Conservation (phyloP, 2,113 vertebrate species). For the Nothobranchius furzeri region DNA sequence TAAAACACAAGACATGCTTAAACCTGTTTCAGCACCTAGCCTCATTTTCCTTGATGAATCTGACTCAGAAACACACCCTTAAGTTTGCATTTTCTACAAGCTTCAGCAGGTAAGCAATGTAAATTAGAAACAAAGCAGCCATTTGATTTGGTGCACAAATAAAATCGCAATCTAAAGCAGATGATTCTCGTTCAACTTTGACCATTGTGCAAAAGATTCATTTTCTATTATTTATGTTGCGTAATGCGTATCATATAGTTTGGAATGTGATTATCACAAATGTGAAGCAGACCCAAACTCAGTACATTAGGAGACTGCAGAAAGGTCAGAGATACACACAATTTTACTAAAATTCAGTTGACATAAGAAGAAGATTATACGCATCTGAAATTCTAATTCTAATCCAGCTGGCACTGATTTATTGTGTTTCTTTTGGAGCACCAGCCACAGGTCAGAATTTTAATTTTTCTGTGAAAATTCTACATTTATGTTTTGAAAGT, state of each 20-base stretch:
- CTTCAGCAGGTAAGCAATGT: neutral
- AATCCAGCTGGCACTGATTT: neutral
- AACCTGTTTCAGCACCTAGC: too few relatives aligned
- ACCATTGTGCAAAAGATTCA: conserved; percentile 24
- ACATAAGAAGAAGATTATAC: neutral
- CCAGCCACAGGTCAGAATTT: too few relatives aligned
- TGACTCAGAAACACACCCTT: neutral
- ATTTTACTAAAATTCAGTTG: conserved; percentile 1
- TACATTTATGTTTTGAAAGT: too few relatives aligned
- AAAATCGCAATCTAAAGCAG: conserved; percentile 45
- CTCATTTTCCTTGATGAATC: neutral
- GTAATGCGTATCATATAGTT: conserved; percentile 17
- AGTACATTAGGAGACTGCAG: neutral
- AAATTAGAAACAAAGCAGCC: conserved; percentile 30
- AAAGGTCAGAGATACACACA: conserved; percentile 8
- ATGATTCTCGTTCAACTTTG: conserved; percentile 64
- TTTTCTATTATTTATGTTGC: neutral
- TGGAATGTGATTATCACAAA: conserved; percentile 20
- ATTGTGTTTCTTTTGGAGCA: too few relatives aligned
- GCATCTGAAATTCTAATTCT: neutral
- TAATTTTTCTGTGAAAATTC: too few relatives aligned
- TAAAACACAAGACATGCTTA: too few relatives aligned
- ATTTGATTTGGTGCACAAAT: conserved; percentile 25
- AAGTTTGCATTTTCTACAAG: conserved; percentile 19
- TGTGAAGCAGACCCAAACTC: conserved; percentile 12